These are phyloP conservation scores for Bubo blakistoni DNA, from an alignment of 2,113 vertebrate species.

Conservation along the genomic window DNA sequence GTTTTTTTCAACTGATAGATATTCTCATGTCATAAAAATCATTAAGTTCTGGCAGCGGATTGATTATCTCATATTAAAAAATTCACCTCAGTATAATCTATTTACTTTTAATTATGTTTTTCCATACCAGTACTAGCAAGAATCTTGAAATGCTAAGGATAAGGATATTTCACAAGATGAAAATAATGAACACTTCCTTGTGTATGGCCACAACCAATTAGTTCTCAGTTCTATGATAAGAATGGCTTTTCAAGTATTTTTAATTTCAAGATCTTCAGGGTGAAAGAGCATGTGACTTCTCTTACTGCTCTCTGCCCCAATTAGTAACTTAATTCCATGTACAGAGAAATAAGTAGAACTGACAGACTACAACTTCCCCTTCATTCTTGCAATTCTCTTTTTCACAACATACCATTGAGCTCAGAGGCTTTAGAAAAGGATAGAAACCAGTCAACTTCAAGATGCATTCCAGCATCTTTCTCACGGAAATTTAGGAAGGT, in stretches of 20 bases:
- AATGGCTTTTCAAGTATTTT: slow-evolving; percentile 14
- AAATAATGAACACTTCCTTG: background rate
- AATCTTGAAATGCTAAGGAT: background rate
- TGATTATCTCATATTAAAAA: background rate
- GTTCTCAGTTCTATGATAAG: background rate
- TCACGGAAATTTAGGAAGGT: background rate
- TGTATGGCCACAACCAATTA: background rate
- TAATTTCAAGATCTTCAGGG: background rate
- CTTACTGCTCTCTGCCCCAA: background rate
- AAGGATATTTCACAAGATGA: background rate
- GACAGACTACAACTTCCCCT: background rate
- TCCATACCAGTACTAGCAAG: background rate
- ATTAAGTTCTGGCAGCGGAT: background rate
- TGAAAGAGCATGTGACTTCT: slow-evolving; percentile 38
- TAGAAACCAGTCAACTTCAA: background rate
- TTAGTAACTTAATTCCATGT: slow-evolving; percentile 21
- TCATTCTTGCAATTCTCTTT: slow-evolving; percentile 28
- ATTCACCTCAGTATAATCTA: background rate
- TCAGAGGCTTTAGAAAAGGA: background rate
- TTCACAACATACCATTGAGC: background rate
- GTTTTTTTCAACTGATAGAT: background rate
- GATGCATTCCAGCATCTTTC: background rate
- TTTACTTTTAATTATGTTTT: slow-evolving; percentile 19
- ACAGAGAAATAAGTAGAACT: background rate
- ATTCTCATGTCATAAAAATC: background rate